These are phyloP conservation scores for Adineta ricciae DNA, from an alignment of 2,888 invertebrate species.

Conservation along the genomic window DNA sequence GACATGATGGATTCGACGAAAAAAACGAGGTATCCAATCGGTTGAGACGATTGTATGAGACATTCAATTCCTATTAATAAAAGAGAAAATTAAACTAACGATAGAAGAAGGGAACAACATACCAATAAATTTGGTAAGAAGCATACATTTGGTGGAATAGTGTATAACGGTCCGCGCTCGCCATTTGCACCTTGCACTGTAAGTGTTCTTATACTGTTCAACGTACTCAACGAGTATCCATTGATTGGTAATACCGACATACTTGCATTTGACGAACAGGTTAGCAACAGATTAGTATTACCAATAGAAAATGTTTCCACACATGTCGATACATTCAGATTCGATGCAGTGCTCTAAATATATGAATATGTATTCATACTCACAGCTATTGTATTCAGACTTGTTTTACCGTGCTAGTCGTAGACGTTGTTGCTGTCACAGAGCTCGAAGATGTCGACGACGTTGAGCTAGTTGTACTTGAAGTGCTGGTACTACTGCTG, in stretches of 20 bases:
- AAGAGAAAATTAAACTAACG: background rate
- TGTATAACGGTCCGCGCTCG: background rate
- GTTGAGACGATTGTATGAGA: background rate
- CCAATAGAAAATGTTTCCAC: background rate
- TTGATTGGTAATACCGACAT: background rate
- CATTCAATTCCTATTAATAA: background rate
- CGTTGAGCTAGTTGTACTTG: too few relatives aligned
- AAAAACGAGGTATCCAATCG: background rate
- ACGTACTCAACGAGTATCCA: background rate
- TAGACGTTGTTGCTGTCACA: background rate
- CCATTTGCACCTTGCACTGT: background rate
- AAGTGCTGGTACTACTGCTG: too few relatives aligned
- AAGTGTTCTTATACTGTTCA: background rate
- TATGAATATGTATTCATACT: too few relatives aligned
- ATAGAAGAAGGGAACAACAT: too few relatives aligned
- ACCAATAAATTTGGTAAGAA: background rate
- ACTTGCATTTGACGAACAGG: background rate
- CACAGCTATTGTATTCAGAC: background rate
- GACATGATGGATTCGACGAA: background rate
- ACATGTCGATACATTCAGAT: background rate
- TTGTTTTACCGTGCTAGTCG: background rate
- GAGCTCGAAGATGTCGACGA: background rate
- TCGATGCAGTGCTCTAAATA: background rate
- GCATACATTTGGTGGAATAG: background rate
- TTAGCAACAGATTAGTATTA: background rate